Conservation (phyloP, 1,140 invertebrate species). For the Aricia agestis region DNA sequence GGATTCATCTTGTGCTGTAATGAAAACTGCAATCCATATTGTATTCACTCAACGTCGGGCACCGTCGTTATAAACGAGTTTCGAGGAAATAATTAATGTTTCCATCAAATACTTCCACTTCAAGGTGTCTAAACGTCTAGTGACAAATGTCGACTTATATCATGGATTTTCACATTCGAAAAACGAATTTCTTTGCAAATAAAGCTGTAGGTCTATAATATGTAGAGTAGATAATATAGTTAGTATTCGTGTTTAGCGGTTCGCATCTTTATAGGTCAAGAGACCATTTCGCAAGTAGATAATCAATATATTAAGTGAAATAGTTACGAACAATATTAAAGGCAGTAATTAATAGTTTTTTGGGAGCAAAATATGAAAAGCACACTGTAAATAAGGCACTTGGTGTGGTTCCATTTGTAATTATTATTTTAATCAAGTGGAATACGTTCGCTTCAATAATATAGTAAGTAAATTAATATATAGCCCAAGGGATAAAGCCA, state of each 20-base stretch:
- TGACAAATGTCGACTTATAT: no score
- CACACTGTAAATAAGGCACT: not conserved
- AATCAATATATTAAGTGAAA: no score
- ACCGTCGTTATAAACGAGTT: not conserved
- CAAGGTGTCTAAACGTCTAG: no score
- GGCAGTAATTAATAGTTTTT: not conserved
- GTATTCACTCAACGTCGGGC: not conserved
- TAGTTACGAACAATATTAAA: not conserved
- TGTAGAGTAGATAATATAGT: no score
- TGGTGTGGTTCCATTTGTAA: not conserved
- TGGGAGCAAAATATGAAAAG: not conserved
- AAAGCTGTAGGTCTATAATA: no score
- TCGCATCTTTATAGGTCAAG: no score
- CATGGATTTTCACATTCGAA: no score
- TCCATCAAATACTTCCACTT: no score
- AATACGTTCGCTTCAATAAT: not conserved
- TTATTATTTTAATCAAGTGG: not conserved
- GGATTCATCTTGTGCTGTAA: not conserved
- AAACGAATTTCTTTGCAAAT: no score
- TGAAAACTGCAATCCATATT: conserved; percentile 1
- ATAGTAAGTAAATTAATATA: conserved; percentile 8
- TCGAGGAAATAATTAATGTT: not conserved
- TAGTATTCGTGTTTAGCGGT: no score
- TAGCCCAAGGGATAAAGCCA: not conserved
- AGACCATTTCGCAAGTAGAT: no score